These are phyloP conservation scores for Eretmochelys imbricata DNA, from an alignment of 2,113 vertebrate genomes.

Conservation along the genomic window DNA sequence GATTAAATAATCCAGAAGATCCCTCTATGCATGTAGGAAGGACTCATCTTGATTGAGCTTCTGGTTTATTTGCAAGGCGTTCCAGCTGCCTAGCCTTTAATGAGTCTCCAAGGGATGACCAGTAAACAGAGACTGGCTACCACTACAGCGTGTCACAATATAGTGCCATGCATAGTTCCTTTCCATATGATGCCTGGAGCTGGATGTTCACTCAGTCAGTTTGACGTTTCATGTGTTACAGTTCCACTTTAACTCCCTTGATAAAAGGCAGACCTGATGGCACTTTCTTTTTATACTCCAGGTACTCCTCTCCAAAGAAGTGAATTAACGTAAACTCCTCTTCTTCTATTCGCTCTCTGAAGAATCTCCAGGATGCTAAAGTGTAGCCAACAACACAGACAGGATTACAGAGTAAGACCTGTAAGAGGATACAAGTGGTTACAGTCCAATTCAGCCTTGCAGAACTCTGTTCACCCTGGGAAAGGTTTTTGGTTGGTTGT, in stretches of 20 bases:
- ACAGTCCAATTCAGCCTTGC: rapidly evolving
- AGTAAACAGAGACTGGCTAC: not conserved
- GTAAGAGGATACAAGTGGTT: not conserved
- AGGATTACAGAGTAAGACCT: slow-evolving; percentile 96
- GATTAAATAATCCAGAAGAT: slow-evolving; percentile 36
- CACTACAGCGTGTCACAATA: not conserved
- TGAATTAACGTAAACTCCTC: slow-evolving; percentile 95
- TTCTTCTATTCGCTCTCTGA: slow-evolving; percentile 94
- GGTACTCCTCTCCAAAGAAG: slow-evolving; percentile 95
- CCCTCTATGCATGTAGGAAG: slow-evolving; percentile 3
- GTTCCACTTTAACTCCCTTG: slow-evolving; percentile 90
- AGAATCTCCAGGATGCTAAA: slow-evolving; percentile 95
- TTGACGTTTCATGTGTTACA: slow-evolving; percentile 22
- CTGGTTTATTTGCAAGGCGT: slow-evolving; percentile 2
- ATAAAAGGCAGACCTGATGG: slow-evolving; percentile 95
- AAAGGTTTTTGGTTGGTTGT: not conserved
- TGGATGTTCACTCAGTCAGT: not conserved
- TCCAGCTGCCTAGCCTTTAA: slow-evolving; percentile 9
- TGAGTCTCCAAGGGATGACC: slow-evolving; percentile 16
- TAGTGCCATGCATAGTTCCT: not conserved
- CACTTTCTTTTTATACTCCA: slow-evolving; percentile 93
- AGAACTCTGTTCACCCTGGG: rapidly evolving
- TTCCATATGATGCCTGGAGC: not conserved
- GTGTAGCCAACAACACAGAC: slow-evolving; percentile 91
- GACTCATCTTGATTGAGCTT: not conserved